Base-by-base conservation (phyloP, 2,888 invertebrate species). In the Aricia artaxerxes region DNA sequence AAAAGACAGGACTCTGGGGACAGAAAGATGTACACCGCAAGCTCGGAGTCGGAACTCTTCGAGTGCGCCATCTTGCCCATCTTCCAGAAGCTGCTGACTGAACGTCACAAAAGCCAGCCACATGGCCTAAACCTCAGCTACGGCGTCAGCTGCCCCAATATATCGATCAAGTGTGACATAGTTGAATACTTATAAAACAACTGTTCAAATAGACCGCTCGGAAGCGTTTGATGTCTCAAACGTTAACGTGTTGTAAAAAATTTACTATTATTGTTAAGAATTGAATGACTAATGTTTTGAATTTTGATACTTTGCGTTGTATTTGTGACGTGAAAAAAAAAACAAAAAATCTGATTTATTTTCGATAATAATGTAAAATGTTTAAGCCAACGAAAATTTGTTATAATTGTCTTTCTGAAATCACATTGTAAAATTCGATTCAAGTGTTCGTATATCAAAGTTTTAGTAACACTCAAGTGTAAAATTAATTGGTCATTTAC, bases 151-250 rank as follows among this genome's bases (percentile, higher is more conserved):
- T 98, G 98, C 90, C 98, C 98, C 49, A 98, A 98, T 95, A 98
- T 98, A 94, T 98, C 98, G 82, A 98, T 98, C 86, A 98, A 98
- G 94, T 98, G 98, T 95, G 98, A 98, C 95, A 98, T 98, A 86
- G 98, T 98, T 85, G 98, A 98, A 89, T 98, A 98, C 92, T 96
- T 98, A 92, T 98, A 97, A 95, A 77, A 79, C 53, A 76, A 16
- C 57, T 76, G 53, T 76, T 75, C 49, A 44, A 75, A 49, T 31
- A 75, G 73, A 73, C 44, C 44, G n/a, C 31, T n/a, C 44, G 24
- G 35, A 69, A 35, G 35, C 35, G 13, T 69, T 69, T 5, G 69
- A 69, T 24, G 24, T 24, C 24, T 24, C 24, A 24, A 24, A 24
- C 24, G 24, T 24, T 24, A 24, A 24, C 24, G 24, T 24, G 24